Percentiles rank a stretch among this genome's conserved stretches.
Evolutionary conservation across 2,113 vertebrate genomes (phyloP).

Genomic region (Podarcis raffonei): DNA sequence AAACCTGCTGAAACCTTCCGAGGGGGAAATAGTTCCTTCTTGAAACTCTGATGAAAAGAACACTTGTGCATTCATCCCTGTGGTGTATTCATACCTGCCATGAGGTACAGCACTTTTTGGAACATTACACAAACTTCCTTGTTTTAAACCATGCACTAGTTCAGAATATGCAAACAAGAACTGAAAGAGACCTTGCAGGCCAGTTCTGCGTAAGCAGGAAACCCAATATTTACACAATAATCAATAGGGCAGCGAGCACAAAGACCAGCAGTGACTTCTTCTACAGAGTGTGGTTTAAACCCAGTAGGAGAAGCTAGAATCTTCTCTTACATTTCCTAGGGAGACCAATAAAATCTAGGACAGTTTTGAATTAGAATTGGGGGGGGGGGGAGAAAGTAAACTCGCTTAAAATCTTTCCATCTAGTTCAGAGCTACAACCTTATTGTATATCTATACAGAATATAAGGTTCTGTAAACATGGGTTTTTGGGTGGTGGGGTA

Average conservation of each 20-base stretch:
- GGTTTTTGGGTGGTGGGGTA: neutral
- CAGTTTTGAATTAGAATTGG: constrained; percentile 53
- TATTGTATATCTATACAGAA: neutral
- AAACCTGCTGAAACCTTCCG: constrained; percentile 64
- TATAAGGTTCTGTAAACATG: neutral
- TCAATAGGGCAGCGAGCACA: constrained; percentile 63
- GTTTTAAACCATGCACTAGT: constrained; percentile 69
- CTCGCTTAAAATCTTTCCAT: neutral
- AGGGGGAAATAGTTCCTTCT: constrained; percentile 64
- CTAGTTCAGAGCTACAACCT: neutral
- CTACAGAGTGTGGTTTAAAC: constrained; percentile 55
- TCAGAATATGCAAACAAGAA: constrained; percentile 68
- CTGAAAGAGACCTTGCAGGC: constrained; percentile 74
- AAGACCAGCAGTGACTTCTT: constrained; percentile 60
- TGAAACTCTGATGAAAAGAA: constrained; percentile 74
- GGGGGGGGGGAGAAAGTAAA: neutral
- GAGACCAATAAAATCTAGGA: accelerated
- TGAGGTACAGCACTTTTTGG: constrained; percentile 68
- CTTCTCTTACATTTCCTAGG: constrained; percentile 18
- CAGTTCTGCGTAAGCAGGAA: constrained; percentile 75
- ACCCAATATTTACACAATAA: constrained; percentile 76
- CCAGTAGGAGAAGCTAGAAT: constrained; percentile 52
- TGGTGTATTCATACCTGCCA: constrained; percentile 77
- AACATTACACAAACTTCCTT: constrained; percentile 79
- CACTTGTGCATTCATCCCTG: constrained; percentile 80